These are phyloP conservation scores for Tympanoctomys barrerae DNA, from an alignment of 2,797 vertebrate genomes.

Conservation along the genomic window DNA sequence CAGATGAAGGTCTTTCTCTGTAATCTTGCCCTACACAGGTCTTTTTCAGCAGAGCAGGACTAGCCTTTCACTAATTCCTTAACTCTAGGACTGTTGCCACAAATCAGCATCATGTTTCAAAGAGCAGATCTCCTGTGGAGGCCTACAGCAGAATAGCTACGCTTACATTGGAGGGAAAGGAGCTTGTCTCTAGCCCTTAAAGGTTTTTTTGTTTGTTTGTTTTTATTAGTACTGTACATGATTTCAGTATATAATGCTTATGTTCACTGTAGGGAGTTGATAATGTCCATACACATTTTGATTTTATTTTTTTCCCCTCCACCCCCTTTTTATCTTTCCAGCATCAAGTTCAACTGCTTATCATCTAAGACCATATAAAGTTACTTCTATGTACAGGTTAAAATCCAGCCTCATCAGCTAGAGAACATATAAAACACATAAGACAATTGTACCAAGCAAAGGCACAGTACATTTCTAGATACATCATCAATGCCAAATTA, in stretches of 20 bases:
- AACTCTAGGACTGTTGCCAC: background rate
- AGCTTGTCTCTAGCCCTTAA: background rate
- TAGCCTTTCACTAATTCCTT: background rate
- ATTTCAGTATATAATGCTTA: background rate
- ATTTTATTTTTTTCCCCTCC: no score
- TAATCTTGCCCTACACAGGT: background rate
- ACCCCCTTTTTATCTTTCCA: background rate
- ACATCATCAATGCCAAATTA: background rate
- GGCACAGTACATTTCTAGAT: background rate
- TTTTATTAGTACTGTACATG: no score
- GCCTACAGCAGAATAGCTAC: background rate
- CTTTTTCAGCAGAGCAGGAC: background rate
- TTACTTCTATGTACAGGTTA: background rate
- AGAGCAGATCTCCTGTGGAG: background rate
- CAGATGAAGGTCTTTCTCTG: background rate
- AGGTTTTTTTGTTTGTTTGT: no score
- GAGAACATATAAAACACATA: background rate
- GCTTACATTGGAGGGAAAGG: background rate
- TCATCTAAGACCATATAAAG: background rate
- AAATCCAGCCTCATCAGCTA: background rate
- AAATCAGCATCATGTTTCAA: background rate
- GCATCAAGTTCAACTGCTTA: background rate
- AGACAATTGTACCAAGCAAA: background rate
- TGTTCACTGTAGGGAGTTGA: background rate
- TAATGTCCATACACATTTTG: background rate